Evolutionary conservation across 2,888 invertebrate genomes (phyloP), one percentile per base, ranked within the genome.

Genomic region (Gerris lacustris): DNA sequence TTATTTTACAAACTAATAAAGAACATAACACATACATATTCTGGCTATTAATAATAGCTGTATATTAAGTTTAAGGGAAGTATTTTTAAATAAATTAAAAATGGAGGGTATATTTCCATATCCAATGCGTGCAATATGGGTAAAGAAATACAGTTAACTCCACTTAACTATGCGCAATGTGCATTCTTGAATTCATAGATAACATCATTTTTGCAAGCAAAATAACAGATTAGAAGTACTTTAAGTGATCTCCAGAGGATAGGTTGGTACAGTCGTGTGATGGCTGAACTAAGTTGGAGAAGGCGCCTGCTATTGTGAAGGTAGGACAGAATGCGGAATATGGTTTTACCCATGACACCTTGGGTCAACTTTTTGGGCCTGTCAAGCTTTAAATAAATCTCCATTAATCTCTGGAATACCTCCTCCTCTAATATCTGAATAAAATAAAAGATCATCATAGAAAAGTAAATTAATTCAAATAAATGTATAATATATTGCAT

Each of bases 211-310:
- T 31, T n/a, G n/a, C 31, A 31, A 31, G 31, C 31, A 31, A 31
- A 31, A 31, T 31, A 31, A 31, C 31, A 31, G 31, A 31, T 45
- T 18, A 63, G 44, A 64, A 67, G 71, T 73, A 77, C 77, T 70
- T 67, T 71, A n/a, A 77, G 71, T 62, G 74, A 74, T 69, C 76
- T 75, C 77, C 77, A 77, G 45, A 77, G 44, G 11, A 77, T 70
- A 18, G 77, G 77, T n/a, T 73, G 63, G 70, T 77, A 77, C 15
- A 76, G 69, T 5, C 73, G 73, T 11, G 77, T 76, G 5, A 77
- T 73, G 6, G 74, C 70, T 70, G 74, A 73, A 66, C 76, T 77
- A 66, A 77, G 76, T 43, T 72, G 73, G n/a, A 70, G 71, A 31
- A 72, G 69, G 44, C 73, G 73, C 70, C 76, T 70, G 11, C 73